A percentile compares a stretch with the other conserved stretches of the same genome.
These are phyloP conservation scores for Erebia ligea DNA, from an alignment of 2,888 invertebrate species.

Conservation along the genomic window DNA sequence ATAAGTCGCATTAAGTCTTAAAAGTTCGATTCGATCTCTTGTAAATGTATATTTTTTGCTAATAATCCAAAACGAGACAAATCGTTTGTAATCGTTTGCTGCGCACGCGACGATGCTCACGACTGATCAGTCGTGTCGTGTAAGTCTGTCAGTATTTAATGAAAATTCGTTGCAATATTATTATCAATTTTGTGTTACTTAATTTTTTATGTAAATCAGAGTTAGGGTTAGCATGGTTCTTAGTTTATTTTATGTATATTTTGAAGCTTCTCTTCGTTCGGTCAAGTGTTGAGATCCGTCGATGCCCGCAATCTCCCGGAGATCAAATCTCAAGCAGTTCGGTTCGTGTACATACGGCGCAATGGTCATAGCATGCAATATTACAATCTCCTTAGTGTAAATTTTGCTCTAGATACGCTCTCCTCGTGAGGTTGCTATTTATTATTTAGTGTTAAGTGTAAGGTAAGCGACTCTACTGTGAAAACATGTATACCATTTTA, in stretches of 20 bases:
- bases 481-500: slow-evolving; percentile 80
- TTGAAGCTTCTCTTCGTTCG: slow-evolving; percentile 63
- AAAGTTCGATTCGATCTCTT: slow-evolving; percentile 82
- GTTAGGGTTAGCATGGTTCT: slow-evolving; percentile 66
- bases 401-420: slow-evolving; percentile 75
- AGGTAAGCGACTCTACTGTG: slow-evolving; percentile 75
- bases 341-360: slow-evolving; percentile 66
- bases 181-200: slow-evolving; percentile 66
- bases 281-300: slow-evolving; percentile 65
- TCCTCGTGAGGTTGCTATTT: slow-evolving; percentile 77
- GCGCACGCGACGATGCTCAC: slow-evolving; percentile 30
- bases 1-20: slow-evolving; percentile 80
- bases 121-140: slow-evolving; percentile 27
- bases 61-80: slow-evolving; percentile 53
- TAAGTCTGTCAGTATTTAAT: slow-evolving; percentile 55
- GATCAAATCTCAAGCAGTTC: slow-evolving; percentile 76
- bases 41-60: slow-evolving; percentile 83
- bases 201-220: slow-evolving; percentile 75
- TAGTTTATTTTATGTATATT: slow-evolving; percentile 78
- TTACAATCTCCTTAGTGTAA: slow-evolving; percentile 79
- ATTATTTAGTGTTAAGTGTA: slow-evolving; percentile 80
- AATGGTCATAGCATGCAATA: slow-evolving; percentile 72
- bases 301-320: slow-evolving; percentile 74
- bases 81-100: slow-evolving; percentile 45
- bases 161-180: slow-evolving; percentile 78